A percentile compares a stretch with the other conserved stretches of the same genome.
These are phyloP conservation scores for Rhadina sibilatrix DNA, from an alignment of 2,113 vertebrate species.

Conservation along the genomic window DNA sequence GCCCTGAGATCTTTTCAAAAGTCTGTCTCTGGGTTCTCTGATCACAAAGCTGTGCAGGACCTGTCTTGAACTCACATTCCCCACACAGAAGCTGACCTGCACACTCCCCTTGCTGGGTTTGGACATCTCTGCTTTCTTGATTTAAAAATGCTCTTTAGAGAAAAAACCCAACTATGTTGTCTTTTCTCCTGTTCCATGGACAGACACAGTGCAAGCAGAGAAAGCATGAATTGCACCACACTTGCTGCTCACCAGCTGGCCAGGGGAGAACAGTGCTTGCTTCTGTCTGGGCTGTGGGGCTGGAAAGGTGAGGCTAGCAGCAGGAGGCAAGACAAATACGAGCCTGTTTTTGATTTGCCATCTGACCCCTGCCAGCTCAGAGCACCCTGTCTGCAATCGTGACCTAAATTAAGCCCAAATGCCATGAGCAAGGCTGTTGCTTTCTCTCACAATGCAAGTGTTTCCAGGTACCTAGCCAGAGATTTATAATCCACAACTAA, in stretches of 20 bases:
- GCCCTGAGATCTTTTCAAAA: not conserved
- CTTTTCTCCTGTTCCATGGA: not conserved
- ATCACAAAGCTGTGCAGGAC: not conserved
- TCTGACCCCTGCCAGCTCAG: constrained; percentile 63
- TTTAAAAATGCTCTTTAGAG: not conserved
- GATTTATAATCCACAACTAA: constrained; percentile 67
- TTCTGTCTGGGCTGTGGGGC: constrained; percentile 23
- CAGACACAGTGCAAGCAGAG: not conserved
- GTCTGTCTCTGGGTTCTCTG: not conserved
- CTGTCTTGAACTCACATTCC: not conserved
- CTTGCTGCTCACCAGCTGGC: constrained; percentile 56
- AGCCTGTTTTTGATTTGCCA: constrained; percentile 65
- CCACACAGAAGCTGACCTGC: not conserved
- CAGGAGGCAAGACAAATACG: constrained; percentile 63
- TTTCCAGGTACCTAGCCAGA: constrained; percentile 52
- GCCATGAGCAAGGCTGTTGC: constrained; percentile 16
- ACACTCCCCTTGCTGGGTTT: not conserved
- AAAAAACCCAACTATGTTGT: not conserved
- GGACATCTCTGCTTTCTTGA: not conserved
- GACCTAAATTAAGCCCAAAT: constrained; percentile 60
- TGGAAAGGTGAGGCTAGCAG: constrained; percentile 57
- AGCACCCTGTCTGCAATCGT: constrained; percentile 39
- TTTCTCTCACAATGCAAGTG: constrained; percentile 28
- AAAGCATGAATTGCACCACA: not conserved
- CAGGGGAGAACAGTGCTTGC: constrained; percentile 54